Evolutionary conservation across 2,797 vertebrate species (phyloP).

Genomic region (Rhadinocentrus ornatus): DNA sequence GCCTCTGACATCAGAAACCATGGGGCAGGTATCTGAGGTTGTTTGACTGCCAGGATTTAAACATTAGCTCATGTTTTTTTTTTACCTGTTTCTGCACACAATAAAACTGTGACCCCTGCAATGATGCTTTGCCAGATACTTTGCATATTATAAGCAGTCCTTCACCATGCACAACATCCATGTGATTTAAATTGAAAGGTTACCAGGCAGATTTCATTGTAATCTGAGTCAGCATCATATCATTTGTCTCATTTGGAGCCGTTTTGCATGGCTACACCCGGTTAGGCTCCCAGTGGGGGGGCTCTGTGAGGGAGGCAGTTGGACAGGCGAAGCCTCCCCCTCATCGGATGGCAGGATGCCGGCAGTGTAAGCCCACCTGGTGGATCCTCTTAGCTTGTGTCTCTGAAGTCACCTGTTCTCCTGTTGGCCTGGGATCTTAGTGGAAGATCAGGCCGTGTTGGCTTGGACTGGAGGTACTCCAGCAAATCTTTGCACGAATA

Average conservation of each 20-base stretch:
- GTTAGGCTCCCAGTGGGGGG: slow-evolving; percentile 61
- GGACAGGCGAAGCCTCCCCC: slow-evolving; percentile 57
- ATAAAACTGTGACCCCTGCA: slow-evolving; percentile 14
- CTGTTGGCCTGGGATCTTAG: slow-evolving; percentile 26
- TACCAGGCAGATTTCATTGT: slow-evolving; percentile 62
- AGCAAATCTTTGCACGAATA: slow-evolving; percentile 2
- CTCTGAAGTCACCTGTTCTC: slow-evolving; percentile 64
- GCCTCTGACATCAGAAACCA: slow-evolving; percentile 14
- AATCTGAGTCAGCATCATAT: slow-evolving; percentile 68
- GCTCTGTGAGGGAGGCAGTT: slow-evolving; percentile 60
- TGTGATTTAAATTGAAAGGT: slow-evolving; percentile 38
- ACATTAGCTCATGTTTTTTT: slow-evolving; percentile 13
- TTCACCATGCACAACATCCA: background rate
- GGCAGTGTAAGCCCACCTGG: slow-evolving; percentile 58
- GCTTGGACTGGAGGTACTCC: slow-evolving; percentile 15
- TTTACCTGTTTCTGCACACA: slow-evolving; percentile 16
- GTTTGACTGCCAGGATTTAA: slow-evolving; percentile 36
- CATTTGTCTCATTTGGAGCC: slow-evolving; percentile 61
- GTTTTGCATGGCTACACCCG: slow-evolving; percentile 71
- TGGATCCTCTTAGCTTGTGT: slow-evolving; percentile 69
- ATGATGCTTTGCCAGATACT: slow-evolving; percentile 14
- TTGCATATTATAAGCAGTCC: slow-evolving; percentile 12
- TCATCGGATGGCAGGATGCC: slow-evolving; percentile 57
- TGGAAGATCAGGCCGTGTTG: slow-evolving; percentile 36
- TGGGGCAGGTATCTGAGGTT: background rate